phyloP scores from a whole-genome alignment of 2,113 vertebrate species.

The Pseudopipra pipra region DNA sequence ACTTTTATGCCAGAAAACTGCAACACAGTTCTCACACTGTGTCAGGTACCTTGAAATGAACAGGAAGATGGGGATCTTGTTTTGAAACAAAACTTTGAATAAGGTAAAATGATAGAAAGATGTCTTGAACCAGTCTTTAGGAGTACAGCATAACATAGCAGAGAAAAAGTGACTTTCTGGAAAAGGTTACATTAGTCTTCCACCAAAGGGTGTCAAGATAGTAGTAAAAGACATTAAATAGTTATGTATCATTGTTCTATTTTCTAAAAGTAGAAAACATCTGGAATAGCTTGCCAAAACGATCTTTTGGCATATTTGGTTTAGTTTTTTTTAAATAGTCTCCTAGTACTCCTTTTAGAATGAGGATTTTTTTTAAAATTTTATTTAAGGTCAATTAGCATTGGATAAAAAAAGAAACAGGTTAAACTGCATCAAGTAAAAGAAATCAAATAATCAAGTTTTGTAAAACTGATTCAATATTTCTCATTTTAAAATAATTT shows the following conservation, averaged over 20 bases:
- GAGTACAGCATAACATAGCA: background rate
- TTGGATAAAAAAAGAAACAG: background rate
- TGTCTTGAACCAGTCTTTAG: background rate
- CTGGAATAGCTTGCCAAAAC: background rate
- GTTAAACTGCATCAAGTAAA: background rate
- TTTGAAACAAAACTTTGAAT: background rate
- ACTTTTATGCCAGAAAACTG: background rate
- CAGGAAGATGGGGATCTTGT: background rate
- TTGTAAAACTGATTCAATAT: background rate
- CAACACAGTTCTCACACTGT: background rate
- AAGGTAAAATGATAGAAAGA: background rate
- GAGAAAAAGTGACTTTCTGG: background rate
- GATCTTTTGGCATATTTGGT: background rate
- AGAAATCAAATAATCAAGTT: background rate
- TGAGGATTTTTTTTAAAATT: background rate
- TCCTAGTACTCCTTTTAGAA: background rate
- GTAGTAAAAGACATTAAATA: background rate
- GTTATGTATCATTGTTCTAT: background rate
- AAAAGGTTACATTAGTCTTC: background rate
- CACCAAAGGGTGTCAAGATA: background rate
- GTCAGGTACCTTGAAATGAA: background rate
- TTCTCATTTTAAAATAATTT: background rate
- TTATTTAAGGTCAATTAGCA: background rate
- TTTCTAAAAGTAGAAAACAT: background rate
- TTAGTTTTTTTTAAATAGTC: background rate